A percentile compares a stretch with the other conserved stretches of the same genome.
Conservation (phyloP, 2,113 vertebrate species). For the Hippopotamus amphibius region DNA sequence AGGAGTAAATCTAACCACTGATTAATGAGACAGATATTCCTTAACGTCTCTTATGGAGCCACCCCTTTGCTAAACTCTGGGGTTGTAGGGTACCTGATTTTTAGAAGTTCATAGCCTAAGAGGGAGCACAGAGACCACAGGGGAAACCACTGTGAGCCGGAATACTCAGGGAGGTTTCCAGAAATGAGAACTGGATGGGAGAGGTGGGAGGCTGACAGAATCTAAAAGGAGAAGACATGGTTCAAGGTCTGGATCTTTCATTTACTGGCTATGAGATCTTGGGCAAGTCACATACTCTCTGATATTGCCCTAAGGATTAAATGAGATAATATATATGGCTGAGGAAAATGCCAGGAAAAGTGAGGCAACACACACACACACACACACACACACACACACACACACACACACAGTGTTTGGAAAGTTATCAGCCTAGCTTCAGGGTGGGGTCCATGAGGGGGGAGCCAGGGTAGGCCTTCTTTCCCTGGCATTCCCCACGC, state of each 20-base stretch:
- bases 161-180: neutral
- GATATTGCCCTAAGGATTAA: constrained; percentile 37
- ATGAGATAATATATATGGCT: neutral
- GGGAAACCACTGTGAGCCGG: neutral
- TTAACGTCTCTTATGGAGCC: neutral
- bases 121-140: neutral
- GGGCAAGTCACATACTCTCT: neutral
- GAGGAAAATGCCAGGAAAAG: neutral
- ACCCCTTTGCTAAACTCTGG: neutral
- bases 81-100: neutral
- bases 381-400: neutral
- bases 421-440: neutral
- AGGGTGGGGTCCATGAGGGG: neutral
- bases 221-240: neutral
- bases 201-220: neutral
- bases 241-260: constrained; percentile 23
- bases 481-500: neutral
- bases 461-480: neutral
- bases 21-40: neutral
- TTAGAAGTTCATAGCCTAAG: neutral
- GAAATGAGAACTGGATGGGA: neutral
- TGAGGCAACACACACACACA: neutral
- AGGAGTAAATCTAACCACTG: constrained; percentile 5
- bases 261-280: neutral
- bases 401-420: neutral